These are phyloP conservation scores for Bombus difficillimus DNA, from an alignment of 1,140 invertebrate genomes.

Conservation along the genomic window DNA sequence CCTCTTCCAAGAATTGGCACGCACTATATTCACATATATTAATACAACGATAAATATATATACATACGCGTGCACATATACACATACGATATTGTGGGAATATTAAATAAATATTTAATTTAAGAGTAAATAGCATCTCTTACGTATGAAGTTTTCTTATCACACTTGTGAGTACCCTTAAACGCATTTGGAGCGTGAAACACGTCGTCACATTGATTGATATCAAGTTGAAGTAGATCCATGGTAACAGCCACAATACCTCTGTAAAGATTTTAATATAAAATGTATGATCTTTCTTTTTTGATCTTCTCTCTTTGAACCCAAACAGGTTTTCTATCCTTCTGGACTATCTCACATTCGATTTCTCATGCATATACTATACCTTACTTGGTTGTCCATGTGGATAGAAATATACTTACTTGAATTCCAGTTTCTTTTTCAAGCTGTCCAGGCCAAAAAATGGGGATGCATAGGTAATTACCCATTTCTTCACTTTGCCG, in stretches of 20 bases:
- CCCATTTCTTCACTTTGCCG: slow-evolving; percentile 96
- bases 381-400: background rate
- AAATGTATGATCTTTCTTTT: slow-evolving; percentile 78
- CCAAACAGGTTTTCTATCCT: slow-evolving; percentile 51
- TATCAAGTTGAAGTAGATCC: slow-evolving; percentile 94
- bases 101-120: background rate
- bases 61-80: background rate
- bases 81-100: background rate
- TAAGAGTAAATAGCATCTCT: slow-evolving; percentile 82
- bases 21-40: slow-evolving; percentile 86
- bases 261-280: slow-evolving; percentile 86
- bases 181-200: slow-evolving; percentile 96
- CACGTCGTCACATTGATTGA: slow-evolving; percentile 96
- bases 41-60: background rate
- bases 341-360: slow-evolving; percentile 37
- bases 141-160: slow-evolving; percentile 95
- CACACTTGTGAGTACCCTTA: slow-evolving; percentile 97
- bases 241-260: slow-evolving; percentile 97
- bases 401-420: slow-evolving; percentile 87
- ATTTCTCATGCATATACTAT: slow-evolving; percentile 41
- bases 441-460: slow-evolving; percentile 99
- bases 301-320: slow-evolving; percentile 64
- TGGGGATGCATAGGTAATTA: slow-evolving; percentile 96
- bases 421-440: slow-evolving; percentile 95
- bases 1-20: slow-evolving; percentile 95